These are phyloP conservation scores for Dendrophyllia cribrosa DNA, from an alignment of 64 coral and sea anemone genomes.

Conservation along the genomic window DNA sequence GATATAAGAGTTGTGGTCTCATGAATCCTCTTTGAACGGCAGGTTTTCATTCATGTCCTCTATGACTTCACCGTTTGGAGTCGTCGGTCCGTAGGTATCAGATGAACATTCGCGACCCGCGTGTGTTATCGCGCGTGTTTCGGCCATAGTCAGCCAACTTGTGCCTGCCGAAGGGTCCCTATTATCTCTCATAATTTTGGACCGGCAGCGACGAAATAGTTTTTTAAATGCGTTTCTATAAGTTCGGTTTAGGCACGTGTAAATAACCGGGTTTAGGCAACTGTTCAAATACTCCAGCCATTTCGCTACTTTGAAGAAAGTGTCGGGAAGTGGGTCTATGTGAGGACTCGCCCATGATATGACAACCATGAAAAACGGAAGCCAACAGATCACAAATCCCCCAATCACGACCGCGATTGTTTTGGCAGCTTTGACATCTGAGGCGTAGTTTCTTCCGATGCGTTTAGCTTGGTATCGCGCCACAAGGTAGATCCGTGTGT, in stretches of 20 bases:
- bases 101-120: neutral
- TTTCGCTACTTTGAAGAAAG: constrained; percentile 71
- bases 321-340: neutral
- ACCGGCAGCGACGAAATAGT: constrained; percentile 71
- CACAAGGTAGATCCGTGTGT: constrained; percentile 82
- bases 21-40: neutral
- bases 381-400: constrained; percentile 83
- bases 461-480: constrained; percentile 81
- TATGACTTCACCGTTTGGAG: neutral
- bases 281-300: constrained; percentile 93
- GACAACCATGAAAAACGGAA: constrained; percentile 86
- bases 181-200: constrained; percentile 45
- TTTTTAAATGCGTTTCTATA: constrained; percentile 79
- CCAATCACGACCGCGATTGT: constrained; percentile 94
- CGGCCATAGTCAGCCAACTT: neutral
- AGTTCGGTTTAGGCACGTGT: constrained; percentile 89
- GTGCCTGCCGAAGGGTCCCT: neutral
- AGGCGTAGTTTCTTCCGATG: constrained; percentile 87
- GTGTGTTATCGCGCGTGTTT: constrained; percentile 15
- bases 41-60: constrained; percentile 4
- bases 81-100: neutral
- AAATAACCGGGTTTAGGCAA: constrained; percentile 89
- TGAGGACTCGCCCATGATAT: constrained; percentile 48
- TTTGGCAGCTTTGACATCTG: constrained; percentile 89
- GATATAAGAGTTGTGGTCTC: neutral